Evolutionary conservation across 2,888 invertebrate genomes (phyloP).

Genomic region (Antheraea assamensis): DNA sequence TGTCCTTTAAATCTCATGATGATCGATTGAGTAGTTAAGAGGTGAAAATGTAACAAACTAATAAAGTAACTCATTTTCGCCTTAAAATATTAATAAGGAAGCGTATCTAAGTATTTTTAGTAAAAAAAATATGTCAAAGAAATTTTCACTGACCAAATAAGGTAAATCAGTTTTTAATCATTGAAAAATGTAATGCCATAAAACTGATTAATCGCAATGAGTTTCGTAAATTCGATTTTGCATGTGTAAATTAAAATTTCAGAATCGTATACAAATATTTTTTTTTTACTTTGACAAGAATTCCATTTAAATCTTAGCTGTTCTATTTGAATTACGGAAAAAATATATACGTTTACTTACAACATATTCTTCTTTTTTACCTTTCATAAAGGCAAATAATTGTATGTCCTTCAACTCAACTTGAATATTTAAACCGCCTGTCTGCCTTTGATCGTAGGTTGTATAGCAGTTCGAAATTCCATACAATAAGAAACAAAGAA

Average conservation of each 20-base stretch:
- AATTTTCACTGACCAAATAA: neutral
- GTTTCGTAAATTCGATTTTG: neutral
- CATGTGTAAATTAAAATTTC: neutral
- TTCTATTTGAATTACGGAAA: neutral
- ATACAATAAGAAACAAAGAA: constrained; percentile 36
- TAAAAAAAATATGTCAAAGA: neutral
- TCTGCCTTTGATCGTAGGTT: constrained; percentile 87
- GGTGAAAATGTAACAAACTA: no score
- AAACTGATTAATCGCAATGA: neutral
- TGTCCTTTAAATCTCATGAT: no score
- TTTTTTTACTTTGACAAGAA: neutral
- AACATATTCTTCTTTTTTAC: constrained; percentile 83
- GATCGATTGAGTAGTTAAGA: no score
- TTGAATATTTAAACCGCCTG: constrained; percentile 90
- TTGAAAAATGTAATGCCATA: neutral
- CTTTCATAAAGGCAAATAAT: constrained; percentile 86
- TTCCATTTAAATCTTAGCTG: neutral
- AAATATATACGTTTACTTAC: constrained; percentile 50
- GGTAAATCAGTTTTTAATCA: neutral
- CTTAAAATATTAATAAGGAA: no score
- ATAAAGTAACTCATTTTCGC: no score
- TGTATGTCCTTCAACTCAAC: constrained; percentile 90
- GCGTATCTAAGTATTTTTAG: no score
- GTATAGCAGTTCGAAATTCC: constrained; percentile 29
- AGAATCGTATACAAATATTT: neutral